These are phyloP conservation scores for Spongilla lacustris DNA, from an alignment of 37 sponge, comb jelly and placozoan species.

Conservation along the genomic window DNA sequence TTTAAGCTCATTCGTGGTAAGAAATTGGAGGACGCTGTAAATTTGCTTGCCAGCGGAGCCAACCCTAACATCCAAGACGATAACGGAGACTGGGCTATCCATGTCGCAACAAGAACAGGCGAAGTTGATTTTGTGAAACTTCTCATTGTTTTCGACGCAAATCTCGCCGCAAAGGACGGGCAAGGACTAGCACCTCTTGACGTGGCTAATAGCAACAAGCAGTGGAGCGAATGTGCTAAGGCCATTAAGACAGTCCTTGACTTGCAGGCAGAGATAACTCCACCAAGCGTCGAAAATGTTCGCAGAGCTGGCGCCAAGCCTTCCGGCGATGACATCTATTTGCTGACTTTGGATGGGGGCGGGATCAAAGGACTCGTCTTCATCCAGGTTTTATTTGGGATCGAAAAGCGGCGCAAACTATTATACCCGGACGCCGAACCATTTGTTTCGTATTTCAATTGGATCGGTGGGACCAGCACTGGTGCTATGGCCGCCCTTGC, in stretches of 20 bases:
- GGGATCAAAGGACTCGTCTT: slow-evolving; percentile 59
- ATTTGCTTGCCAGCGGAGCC: neutral
- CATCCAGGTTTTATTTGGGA: slow-evolving; percentile 18
- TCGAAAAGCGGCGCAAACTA: slow-evolving; percentile 13
- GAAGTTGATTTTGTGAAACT: slow-evolving; percentile 12
- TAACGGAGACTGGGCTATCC: slow-evolving; percentile 22
- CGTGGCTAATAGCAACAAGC: neutral
- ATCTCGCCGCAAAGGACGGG: neutral
- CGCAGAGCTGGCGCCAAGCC: neutral
- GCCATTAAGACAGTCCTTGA: neutral
- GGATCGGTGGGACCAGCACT: slow-evolving; percentile 63
- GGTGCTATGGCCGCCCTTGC: slow-evolving; percentile 46
- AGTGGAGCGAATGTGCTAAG: neutral
- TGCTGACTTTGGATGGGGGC: slow-evolving; percentile 66
- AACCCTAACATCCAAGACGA: neutral
- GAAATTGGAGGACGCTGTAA: neutral
- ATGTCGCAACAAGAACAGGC: slow-evolving; percentile 21
- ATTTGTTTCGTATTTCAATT: slow-evolving; percentile 35
- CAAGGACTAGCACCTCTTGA: slow-evolving; percentile 7
- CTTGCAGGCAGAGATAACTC: neutral
- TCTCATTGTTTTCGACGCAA: slow-evolving; percentile 41
- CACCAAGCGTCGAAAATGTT: neutral
- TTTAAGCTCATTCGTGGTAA: neutral
- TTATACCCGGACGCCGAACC: slow-evolving; percentile 4
- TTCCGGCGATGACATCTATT: neutral